Base-by-base conservation (phyloP, 2,113 vertebrate genomes). In the Saccopteryx bilineata region DNA sequence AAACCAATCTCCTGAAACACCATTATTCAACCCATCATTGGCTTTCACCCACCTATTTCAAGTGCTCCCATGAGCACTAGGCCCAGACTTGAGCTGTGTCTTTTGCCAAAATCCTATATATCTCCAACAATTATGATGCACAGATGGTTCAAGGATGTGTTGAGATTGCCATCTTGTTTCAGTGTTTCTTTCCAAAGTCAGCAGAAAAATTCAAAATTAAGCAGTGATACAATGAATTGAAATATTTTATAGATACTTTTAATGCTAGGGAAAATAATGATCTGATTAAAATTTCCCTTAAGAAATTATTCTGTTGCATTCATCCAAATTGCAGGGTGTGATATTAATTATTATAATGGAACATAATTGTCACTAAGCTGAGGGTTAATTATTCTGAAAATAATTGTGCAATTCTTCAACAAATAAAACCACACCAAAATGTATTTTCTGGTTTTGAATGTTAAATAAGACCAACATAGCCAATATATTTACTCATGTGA, bases 331-430 rank as follows among this genome's bases (percentile, higher is more conserved):
- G 66, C 95, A 97, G 76, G 10, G 56, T 96, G 24, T 31, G 65
- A 96, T 98, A 98, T 97, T 97, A 98, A 97, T 98, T 97, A 97
- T 95, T 98, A 75, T 94, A 98, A 96, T 74, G 95, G 90, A 83
- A 97, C 82, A 90, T 84, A 98, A 98, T 97, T 97, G 97, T 96
- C 94, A 96, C 90, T 98, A 97, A 97, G 98, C 82, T 94, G 97
- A 98, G 95, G 97, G 96, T 93, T 98, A 96, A 97, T 98, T 98
- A 98, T 98, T 98, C 96, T 97, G 88, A 97, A 97, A 98, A 98
- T 98, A 96, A 98, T 96, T 94, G 68, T 97, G 84, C 52, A 71
- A 93, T 97, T 98, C 90, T 98, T 97, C 87, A 88, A 95, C 96
- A 97, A 98, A 97, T 94, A 97, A 97, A 98, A 98, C 88, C 85